A percentile compares a stretch with the other conserved stretches of the same genome.
phyloP scores from a whole-genome alignment of 2,113 vertebrate genomes.

The Theropithecus gelada region DNA sequence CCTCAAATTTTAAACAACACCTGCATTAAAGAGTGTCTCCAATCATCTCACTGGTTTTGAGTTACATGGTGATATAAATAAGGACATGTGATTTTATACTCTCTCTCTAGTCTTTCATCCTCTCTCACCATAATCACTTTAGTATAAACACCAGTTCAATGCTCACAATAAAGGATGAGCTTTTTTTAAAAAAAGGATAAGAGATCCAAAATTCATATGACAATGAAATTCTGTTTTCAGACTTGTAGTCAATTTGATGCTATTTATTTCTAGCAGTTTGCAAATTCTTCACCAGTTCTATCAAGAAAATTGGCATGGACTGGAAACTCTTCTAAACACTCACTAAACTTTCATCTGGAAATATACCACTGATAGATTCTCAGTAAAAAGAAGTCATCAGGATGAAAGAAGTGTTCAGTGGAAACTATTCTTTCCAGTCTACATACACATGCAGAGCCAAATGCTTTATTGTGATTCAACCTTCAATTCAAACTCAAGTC shows the following conservation, averaged over 20 bases:
- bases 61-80: background rate
- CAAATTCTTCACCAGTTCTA: background rate
- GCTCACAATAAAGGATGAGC: background rate
- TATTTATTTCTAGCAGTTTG: background rate
- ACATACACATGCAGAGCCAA: background rate
- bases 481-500: conserved; percentile 48
- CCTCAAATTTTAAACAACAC: background rate
- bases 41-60: background rate
- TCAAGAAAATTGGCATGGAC: background rate
- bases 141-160: background rate
- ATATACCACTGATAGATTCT: background rate
- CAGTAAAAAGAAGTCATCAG: conserved; percentile 41
- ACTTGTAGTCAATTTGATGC: background rate
- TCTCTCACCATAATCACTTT: background rate
- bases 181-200: background rate
- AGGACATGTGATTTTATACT: background rate
- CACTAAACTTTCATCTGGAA: conserved; percentile 65
- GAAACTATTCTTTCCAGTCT: conserved; percentile 21
- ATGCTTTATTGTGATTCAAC: background rate
- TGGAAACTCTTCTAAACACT: conserved; percentile 34
- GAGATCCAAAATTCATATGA: background rate
- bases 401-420: background rate
- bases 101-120: background rate
- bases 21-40: background rate
- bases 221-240: background rate